Percentiles rank a stretch among this genome's conserved stretches.
These are phyloP conservation scores for Nothoprocta perdicaria DNA, from an alignment of 2,113 vertebrate species.

Conservation along the genomic window DNA sequence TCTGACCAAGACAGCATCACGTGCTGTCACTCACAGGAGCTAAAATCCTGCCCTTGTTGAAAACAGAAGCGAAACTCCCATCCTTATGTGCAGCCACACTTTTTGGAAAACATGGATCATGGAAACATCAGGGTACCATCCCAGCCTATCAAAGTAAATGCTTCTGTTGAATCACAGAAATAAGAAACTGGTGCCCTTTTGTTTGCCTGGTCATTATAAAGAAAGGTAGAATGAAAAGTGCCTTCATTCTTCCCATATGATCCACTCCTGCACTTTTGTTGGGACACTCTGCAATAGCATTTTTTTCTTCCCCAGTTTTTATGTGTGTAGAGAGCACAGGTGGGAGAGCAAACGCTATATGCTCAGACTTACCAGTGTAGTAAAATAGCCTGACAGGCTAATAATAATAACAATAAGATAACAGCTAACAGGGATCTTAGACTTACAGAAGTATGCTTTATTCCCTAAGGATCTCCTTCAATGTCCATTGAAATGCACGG, in stretches of 20 bases:
- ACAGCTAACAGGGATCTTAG: neutral
- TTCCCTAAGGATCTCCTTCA: neutral
- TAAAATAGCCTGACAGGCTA: neutral
- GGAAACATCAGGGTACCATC: neutral
- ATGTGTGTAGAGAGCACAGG: neutral
- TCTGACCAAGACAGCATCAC: neutral
- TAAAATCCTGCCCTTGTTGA: neutral
- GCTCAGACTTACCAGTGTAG: neutral
- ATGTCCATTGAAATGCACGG: neutral
- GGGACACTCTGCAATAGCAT: neutral
- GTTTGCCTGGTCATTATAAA: neutral
- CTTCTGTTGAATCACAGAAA: neutral
- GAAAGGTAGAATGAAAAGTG: neutral
- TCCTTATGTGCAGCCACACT: neutral
- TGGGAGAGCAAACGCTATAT: neutral
- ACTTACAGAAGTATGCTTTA: neutral
- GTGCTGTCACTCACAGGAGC: neutral
- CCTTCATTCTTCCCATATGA: fast-evolving
- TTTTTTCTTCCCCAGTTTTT: neutral
- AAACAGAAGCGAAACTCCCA: neutral
- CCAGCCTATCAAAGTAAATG: neutral
- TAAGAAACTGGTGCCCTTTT: neutral
- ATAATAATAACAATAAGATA: neutral
- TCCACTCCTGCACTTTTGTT: neutral
- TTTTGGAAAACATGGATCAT: neutral